Evolutionary conservation across 1,140 invertebrate species (phyloP), one percentile per base, ranked within the genome.

Genomic region (Conus betulinus): DNA sequence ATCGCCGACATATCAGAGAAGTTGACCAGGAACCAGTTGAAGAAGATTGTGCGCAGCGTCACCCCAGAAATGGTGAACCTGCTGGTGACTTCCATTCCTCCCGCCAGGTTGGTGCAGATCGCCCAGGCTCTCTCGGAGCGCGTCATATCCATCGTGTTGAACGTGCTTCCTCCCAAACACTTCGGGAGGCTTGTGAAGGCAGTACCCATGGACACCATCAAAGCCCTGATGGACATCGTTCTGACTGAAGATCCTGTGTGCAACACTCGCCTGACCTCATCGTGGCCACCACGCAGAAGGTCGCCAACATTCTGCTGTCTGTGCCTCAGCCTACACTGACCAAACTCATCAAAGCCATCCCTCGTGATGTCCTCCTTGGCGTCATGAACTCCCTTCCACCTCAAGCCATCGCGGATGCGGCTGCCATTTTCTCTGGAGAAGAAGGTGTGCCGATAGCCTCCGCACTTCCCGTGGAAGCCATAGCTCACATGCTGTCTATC

Each of bases 261-360:
- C 13, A 71, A 5, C 39, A 85, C 71, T 74, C 63, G 15, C 13
- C 39, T 15, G 74, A 87, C 51, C n/a, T 17, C 15, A 74, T 78
- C 71, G 71, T 87, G 4, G 74, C 74, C 51, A 15, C 74, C 52
- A 87, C 85, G 1, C 51, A 87, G 74, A 76, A 76, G 8, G n/a
- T 87, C 5, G 71, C 85, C 52, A 87, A 78, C 71, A 87, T 87
- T 57, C 85, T 87, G 15, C 67, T 78, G 5, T 25, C 85, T 20
- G 23, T 87, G 11, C 85, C 71, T 15, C 74, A 63, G 25, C 4
- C 23, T 5, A 53, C 53, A 0, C 51, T 87, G 51, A 87, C 85
- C 51, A 78, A 27, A 23, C 74, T 87, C 51, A 78, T 87, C 71
- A 87, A 87, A 27, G 85, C 85, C 17, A 78, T 87, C 53, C 85